Evolutionary conservation across 1,140 invertebrate genomes (phyloP).

Genomic region (Cotesia vestalis): DNA sequence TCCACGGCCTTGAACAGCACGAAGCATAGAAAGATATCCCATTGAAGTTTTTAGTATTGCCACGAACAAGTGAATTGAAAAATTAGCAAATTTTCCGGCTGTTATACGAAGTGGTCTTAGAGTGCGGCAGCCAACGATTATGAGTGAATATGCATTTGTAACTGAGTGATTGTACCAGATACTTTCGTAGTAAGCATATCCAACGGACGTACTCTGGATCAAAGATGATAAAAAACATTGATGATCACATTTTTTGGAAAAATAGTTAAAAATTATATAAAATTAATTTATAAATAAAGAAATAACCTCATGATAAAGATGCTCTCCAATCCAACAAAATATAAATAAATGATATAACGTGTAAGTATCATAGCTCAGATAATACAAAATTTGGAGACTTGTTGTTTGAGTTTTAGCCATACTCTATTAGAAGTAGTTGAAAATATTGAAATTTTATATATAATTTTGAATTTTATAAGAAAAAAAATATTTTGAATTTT

Average conservation of each 20-base stretch:
- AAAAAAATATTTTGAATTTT: too few relatives aligned
- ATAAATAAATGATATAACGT: background rate
- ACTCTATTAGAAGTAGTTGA: background rate
- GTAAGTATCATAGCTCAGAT: background rate
- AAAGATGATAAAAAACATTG: background rate
- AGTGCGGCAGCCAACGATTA: constrained; percentile 49
- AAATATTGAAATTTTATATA: too few relatives aligned
- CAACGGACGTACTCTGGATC: constrained; percentile 48
- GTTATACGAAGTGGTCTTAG: constrained; percentile 53
- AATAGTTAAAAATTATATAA: background rate
- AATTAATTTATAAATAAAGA: background rate
- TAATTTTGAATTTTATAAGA: too few relatives aligned
- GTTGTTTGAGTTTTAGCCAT: background rate
- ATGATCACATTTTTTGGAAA: background rate
- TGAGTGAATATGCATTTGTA: constrained; percentile 50
- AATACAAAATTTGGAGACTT: background rate
- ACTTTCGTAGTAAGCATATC: constrained; percentile 52
- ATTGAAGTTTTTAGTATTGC: constrained; percentile 62
- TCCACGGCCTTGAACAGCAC: constrained; percentile 20
- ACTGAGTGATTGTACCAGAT: constrained; percentile 58
- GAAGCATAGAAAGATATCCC: constrained; percentile 62
- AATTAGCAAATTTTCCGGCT: constrained; percentile 60
- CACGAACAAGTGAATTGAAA: constrained; percentile 63
- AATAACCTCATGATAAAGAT: background rate
- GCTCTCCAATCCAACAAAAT: constrained; percentile 12